These are phyloP conservation scores for Lagocephalus sceleratus DNA, from an alignment of 2,797 vertebrate genomes.

Conservation along the genomic window DNA sequence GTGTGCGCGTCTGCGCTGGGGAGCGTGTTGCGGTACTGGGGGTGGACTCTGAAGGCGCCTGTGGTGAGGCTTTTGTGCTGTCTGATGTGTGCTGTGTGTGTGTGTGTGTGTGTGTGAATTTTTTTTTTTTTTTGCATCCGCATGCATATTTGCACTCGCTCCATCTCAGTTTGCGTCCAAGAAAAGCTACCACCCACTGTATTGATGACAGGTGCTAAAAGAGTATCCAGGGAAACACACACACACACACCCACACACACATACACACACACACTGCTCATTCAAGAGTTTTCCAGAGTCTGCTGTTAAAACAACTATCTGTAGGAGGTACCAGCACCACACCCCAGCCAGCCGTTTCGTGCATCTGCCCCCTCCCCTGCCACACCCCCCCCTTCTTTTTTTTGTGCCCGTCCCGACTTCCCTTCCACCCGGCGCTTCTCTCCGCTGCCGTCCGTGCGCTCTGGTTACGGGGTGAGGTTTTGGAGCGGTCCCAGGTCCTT, in stretches of 20 bases:
- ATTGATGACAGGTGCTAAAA: constrained; percentile 63
- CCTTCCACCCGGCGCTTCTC: constrained; percentile 25
- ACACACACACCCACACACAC: too few relatives aligned
- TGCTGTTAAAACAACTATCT: too few relatives aligned
- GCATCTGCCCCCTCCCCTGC: constrained; percentile 4
- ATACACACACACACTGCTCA: too few relatives aligned
- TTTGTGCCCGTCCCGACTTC: constrained; percentile 21
- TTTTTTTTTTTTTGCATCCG: background rate
- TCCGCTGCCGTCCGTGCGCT: constrained; percentile 9
- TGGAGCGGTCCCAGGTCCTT: constrained; percentile 41
- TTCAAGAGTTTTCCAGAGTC: too few relatives aligned
- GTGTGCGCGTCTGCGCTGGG: constrained; percentile 39
- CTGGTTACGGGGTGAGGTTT: constrained; percentile 36
- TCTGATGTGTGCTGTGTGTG: constrained; percentile 18
- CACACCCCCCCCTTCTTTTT: background rate
- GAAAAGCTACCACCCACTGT: constrained; percentile 45
- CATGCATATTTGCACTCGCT: constrained; percentile 5
- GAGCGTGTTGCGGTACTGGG: constrained; percentile 45
- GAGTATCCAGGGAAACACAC: constrained; percentile 25
- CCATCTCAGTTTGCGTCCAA: constrained; percentile 33
- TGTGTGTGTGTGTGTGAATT: too few relatives aligned
- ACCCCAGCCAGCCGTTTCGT: too few relatives aligned
- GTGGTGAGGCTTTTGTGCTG: constrained; percentile 51
- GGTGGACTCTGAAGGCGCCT: constrained; percentile 58
- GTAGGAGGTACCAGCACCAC: too few relatives aligned